Conservation (phyloP, 2,113 vertebrate species). For the Typhlomys cinereus region DNA sequence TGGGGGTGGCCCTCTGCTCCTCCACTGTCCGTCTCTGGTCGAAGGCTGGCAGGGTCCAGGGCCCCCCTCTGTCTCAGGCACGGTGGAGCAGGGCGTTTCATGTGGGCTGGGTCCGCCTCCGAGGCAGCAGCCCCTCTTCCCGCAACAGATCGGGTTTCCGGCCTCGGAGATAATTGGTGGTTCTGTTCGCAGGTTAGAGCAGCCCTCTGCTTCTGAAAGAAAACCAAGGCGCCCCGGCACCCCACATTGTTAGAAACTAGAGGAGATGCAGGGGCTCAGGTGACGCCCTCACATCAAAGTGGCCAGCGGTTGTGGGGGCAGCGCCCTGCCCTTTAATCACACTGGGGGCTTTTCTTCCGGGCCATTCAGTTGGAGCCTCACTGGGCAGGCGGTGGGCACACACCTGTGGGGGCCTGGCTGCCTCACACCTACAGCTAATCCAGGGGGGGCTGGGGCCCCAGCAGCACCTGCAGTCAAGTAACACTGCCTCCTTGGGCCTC, state of each 20-base stretch:
- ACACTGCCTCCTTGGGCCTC: neutral
- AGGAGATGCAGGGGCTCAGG: conserved; percentile 50
- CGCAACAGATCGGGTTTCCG: conserved; percentile 64
- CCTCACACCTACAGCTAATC: conserved; percentile 59
- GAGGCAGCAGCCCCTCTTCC: conserved; percentile 10
- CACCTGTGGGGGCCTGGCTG: conserved; percentile 49
- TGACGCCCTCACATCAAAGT: conserved; percentile 68
- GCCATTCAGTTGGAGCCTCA: conserved; percentile 37
- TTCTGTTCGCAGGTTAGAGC: conserved; percentile 57
- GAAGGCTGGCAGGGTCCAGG: conserved; percentile 15
- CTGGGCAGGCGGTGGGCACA: neutral
- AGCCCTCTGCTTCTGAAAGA: neutral
- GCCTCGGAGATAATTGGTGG: conserved; percentile 72
- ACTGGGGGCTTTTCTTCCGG: conserved; percentile 35
- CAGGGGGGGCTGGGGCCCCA: neutral
- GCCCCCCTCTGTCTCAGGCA: neutral
- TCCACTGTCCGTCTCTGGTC: accelerated
- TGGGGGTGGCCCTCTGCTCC: neutral
- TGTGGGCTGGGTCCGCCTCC: neutral
- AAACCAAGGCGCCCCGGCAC: neutral
- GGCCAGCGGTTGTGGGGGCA: conserved; percentile 44
- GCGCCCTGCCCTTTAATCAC: neutral
- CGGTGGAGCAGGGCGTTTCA: neutral
- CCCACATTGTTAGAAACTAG: neutral
- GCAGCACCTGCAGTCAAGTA: conserved; percentile 79